Conservation (phyloP, 2,113 vertebrate genomes). For the Rana temporaria region DNA sequence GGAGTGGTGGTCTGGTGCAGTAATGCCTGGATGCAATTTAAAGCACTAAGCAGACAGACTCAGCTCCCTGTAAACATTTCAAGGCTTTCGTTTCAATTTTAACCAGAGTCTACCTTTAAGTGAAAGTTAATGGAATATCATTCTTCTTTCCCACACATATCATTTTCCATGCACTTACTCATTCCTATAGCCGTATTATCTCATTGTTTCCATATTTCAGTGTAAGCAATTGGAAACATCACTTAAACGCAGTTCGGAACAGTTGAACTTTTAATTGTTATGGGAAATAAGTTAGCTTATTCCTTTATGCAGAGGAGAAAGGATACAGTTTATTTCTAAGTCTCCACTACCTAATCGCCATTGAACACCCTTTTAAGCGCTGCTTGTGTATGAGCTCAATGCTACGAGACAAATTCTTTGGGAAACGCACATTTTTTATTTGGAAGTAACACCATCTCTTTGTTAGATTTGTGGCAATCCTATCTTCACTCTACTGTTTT, state of each 20-base stretch:
- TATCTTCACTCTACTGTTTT: slow-evolving; percentile 96
- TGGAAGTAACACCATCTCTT: slow-evolving; percentile 98
- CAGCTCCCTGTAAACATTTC: too few relatives aligned
- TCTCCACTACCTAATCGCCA: slow-evolving; percentile 81
- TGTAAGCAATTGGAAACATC: slow-evolving; percentile 73
- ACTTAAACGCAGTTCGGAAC: slow-evolving; percentile 67
- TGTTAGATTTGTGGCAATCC: slow-evolving; percentile 96
- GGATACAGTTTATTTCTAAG: slow-evolving; percentile 72
- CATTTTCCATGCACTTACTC: slow-evolving; percentile 62
- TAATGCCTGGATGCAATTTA: too few relatives aligned
- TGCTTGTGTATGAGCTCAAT: slow-evolving; percentile 90
- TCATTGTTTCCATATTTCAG: slow-evolving; percentile 68
- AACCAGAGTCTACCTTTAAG: slow-evolving; percentile 54
- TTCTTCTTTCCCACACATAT: slow-evolving; percentile 66
- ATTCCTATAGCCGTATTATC: slow-evolving; percentile 69
- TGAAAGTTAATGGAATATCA: slow-evolving; percentile 68
- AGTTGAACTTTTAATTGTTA: slow-evolving; percentile 81
- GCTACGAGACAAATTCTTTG: slow-evolving; percentile 91
- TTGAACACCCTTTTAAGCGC: slow-evolving; percentile 84
- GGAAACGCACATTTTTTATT: slow-evolving; percentile 89
- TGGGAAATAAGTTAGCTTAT: slow-evolving; percentile 78
- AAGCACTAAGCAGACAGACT: too few relatives aligned
- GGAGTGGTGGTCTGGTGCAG: too few relatives aligned
- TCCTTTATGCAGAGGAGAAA: slow-evolving; percentile 73
- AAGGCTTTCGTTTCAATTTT: too few relatives aligned